Evolutionary conservation across 2,113 vertebrate species (phyloP).

Genomic region (Cyphomyrus plagiostoma): DNA sequence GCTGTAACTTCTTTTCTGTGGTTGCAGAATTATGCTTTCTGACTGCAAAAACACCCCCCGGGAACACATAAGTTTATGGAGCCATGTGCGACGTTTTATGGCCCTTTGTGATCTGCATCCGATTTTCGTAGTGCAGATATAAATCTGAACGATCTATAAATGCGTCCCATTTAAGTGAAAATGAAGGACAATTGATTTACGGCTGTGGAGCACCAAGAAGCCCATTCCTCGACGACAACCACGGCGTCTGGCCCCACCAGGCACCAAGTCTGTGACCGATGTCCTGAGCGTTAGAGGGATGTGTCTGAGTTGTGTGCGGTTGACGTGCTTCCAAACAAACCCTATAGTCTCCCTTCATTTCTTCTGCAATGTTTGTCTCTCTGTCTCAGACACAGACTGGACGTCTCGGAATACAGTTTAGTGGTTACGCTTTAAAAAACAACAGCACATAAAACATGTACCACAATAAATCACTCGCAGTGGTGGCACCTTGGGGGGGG

Average conservation of each 20-base stretch:
- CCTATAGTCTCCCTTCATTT: neutral
- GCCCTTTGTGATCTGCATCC: neutral
- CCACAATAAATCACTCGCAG: neutral
- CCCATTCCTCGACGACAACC: conserved; percentile 23
- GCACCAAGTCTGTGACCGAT: neutral
- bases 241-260: neutral
- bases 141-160: neutral
- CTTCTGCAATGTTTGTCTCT: neutral
- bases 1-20: neutral
- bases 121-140: neutral
- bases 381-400: neutral
- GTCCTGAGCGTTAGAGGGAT: neutral
- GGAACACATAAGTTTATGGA: neutral
- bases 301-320: neutral
- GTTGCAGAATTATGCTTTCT: neutral
- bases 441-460: neutral
- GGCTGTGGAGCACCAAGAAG: conserved; percentile 7
- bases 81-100: neutral
- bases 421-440: neutral
- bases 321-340: neutral
- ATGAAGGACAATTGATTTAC: conserved; percentile 19
- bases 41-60: neutral
- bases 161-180: neutral
- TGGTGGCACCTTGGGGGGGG: neutral
- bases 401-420: neutral